Conservation (phyloP, 2,888 invertebrate genomes). For the Sesia apiformis region DNA sequence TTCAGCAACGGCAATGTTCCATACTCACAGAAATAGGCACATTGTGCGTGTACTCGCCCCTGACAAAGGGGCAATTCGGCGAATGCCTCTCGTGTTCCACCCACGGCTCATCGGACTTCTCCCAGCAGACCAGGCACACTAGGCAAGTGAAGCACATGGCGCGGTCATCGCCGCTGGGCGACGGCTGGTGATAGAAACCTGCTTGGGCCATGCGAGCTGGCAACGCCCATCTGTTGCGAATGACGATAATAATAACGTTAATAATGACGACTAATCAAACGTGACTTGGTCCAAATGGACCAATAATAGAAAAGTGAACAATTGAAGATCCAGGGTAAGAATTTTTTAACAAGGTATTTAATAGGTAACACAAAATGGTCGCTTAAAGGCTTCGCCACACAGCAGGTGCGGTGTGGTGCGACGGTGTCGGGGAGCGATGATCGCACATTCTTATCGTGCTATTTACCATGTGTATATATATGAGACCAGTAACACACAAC, state of each 20-base stretch:
- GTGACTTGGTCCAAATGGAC: too few relatives aligned
- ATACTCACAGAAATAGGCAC: slow-evolving; percentile 84
- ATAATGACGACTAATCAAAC: too few relatives aligned
- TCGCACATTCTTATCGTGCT: too few relatives aligned
- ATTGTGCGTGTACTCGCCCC: slow-evolving; percentile 96
- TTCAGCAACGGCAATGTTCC: background rate
- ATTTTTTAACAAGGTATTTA: too few relatives aligned
- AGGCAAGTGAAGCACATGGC: slow-evolving; percentile 97
- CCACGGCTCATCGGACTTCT: slow-evolving; percentile 97
- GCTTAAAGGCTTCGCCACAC: too few relatives aligned
- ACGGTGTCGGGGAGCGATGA: too few relatives aligned
- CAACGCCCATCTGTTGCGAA: slow-evolving; percentile 85
- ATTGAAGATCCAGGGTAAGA: too few relatives aligned
- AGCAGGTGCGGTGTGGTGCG: too few relatives aligned
- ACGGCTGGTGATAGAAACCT: slow-evolving; percentile 96
- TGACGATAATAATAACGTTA: background rate
- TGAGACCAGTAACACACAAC: too few relatives aligned
- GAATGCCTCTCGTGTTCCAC: slow-evolving; percentile 97
- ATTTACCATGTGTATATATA: too few relatives aligned
- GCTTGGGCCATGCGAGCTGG: slow-evolving; percentile 98
- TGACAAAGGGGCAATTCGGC: slow-evolving; percentile 93
- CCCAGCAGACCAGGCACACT: slow-evolving; percentile 97
- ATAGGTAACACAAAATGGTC: too few relatives aligned
- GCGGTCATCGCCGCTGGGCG: slow-evolving; percentile 91
- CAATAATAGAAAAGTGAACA: too few relatives aligned